Conservation (phyloP, 2,113 vertebrate species). For the Pelobates fuscus region DNA sequence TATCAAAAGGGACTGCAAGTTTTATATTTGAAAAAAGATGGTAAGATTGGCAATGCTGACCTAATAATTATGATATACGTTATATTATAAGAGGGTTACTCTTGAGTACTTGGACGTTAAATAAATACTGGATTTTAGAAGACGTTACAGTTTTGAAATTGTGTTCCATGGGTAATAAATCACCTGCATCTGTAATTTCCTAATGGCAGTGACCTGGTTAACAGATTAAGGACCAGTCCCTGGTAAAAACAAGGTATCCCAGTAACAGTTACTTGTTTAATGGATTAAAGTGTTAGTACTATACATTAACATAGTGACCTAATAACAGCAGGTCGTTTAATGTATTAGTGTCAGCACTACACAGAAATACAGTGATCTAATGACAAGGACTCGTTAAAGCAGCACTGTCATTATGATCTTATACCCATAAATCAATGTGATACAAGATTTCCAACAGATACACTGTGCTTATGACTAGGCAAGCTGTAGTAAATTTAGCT, state of each 20-base stretch:
- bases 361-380: not conserved
- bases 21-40: not conserved
- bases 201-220: not conserved
- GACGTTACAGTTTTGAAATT: too few relatives aligned
- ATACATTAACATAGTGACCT: constrained; percentile 16
- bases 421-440: too few relatives aligned
- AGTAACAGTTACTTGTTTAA: constrained; percentile 12
- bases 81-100: not conserved
- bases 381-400: not conserved
- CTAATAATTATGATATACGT: not conserved
- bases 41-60: not conserved
- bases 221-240: not conserved
- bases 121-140: too few relatives aligned
- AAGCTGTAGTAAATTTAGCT: too few relatives aligned
- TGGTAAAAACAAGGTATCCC: not conserved
- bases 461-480: too few relatives aligned
- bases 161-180: too few relatives aligned
- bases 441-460: too few relatives aligned
- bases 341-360: not conserved
- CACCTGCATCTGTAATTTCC: too few relatives aligned
- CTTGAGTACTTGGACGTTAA: too few relatives aligned
- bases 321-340: constrained; percentile 18
- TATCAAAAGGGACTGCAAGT: not conserved
- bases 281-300: constrained; percentile 4
- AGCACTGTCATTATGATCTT: too few relatives aligned